A percentile compares a stretch with the other conserved stretches of the same genome.
Conservation (phyloP, 2,113 vertebrate genomes). For the Melanerpes formicivorus region DNA sequence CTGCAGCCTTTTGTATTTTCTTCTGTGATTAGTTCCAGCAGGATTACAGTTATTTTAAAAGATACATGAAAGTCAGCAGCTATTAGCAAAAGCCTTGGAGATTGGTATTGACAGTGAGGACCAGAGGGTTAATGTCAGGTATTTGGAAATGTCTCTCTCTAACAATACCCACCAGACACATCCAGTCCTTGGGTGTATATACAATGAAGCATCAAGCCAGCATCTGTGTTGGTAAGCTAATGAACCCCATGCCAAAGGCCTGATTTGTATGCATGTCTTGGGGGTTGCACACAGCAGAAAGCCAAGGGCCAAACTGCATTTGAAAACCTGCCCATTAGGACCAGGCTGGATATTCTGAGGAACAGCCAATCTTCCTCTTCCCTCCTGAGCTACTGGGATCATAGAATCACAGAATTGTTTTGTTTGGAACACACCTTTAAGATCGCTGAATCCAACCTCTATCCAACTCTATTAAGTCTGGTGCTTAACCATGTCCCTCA, state of each 20-base stretch:
- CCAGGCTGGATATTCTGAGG: neutral
- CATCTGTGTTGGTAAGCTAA: neutral
- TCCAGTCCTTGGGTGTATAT: neutral
- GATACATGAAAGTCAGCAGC: neutral
- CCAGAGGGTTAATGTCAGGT: conserved; percentile 35
- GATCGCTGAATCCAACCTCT: no score
- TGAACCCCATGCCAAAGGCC: neutral
- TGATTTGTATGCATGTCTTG: neutral
- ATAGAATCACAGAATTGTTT: no score
- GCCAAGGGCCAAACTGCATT: neutral
- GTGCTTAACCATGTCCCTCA: no score
- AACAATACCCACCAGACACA: neutral
- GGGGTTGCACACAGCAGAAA: neutral
- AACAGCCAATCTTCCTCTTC: neutral
- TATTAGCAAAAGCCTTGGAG: conserved; percentile 10
- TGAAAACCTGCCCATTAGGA: neutral
- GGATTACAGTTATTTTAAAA: conserved; percentile 26
- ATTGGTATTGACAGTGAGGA: neutral
- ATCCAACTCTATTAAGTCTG: no score
- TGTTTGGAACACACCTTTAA: no score
- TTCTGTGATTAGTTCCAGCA: neutral
- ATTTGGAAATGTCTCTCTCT: neutral
- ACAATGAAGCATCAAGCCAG: neutral
- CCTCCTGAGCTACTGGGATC: neutral
- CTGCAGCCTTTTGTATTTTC: neutral